Percentiles rank a stretch among this genome's conserved stretches.
phyloP scores from a whole-genome alignment of 1,140 invertebrate genomes.

The Aphis craccivora region DNA sequence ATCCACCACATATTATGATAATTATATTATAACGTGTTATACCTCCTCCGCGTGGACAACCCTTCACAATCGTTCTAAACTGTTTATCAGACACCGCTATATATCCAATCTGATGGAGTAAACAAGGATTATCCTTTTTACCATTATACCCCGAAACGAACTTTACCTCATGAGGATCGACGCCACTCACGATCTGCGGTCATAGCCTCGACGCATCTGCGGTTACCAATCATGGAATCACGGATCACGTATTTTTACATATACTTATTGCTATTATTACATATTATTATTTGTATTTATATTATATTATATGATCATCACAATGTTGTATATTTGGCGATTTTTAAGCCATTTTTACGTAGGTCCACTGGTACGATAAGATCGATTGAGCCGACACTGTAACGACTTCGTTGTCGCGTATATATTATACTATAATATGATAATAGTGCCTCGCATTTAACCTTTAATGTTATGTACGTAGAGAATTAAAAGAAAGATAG shows the following conservation, averaged over 20 bases:
- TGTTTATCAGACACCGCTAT: neutral
- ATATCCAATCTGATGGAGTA: neutral
- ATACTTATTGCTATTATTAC: neutral
- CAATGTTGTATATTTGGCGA: neutral
- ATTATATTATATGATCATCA: neutral
- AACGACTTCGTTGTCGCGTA: neutral
- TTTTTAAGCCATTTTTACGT: neutral
- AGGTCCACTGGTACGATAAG: neutral
- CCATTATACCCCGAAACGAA: neutral
- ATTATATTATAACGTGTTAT: neutral
- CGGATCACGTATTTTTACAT: neutral
- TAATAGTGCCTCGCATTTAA: neutral
- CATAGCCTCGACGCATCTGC: neutral
- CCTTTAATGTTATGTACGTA: neutral
- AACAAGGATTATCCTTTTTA: neutral
- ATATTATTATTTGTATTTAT: neutral
- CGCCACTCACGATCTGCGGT: neutral
- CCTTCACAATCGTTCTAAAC: neutral
- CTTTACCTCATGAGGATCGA: neutral
- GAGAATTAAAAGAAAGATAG: neutral
- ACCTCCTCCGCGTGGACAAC: neutral
- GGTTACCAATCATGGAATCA: neutral
- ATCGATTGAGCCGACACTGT: neutral
- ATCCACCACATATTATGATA: neutral
- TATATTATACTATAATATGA: neutral